Evolutionary conservation across 2,113 vertebrate genomes (phyloP).

Genomic region (Indri indri): DNA sequence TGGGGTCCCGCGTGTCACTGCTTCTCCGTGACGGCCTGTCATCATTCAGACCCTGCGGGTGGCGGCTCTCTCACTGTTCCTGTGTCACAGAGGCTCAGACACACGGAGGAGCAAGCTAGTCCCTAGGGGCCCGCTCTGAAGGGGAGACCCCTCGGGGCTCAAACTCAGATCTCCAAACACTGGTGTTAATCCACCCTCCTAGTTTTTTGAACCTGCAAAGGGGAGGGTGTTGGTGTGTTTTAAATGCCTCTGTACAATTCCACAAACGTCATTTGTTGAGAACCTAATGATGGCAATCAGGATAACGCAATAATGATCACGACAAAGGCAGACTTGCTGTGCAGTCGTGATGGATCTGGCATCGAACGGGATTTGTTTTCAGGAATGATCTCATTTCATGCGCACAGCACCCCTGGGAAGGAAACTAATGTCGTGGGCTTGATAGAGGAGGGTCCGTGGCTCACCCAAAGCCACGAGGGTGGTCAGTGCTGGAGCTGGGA

Average conservation of each 20-base stretch:
- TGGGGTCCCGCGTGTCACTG: neutral
- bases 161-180: too few relatives aligned
- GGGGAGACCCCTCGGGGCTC: neutral
- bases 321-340: too few relatives aligned
- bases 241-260: neutral
- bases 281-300: neutral
- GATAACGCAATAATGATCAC: neutral
- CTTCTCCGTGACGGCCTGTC: neutral
- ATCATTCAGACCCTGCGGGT: neutral
- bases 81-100: neutral
- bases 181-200: neutral
- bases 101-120: rapidly evolving
- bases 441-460: too few relatives aligned
- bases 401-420: too few relatives aligned
- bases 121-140: neutral
- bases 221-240: too few relatives aligned
- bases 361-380: too few relatives aligned
- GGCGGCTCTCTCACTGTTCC: neutral
- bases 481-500: too few relatives aligned
- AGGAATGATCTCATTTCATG: too few relatives aligned
- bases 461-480: neutral
- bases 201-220: neutral
- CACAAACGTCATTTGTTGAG: neutral
- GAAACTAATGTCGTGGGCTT: too few relatives aligned
- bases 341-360: neutral